Conservation (phyloP, 2,797 vertebrate species). For the Hoplostethus mediterraneus region DNA sequence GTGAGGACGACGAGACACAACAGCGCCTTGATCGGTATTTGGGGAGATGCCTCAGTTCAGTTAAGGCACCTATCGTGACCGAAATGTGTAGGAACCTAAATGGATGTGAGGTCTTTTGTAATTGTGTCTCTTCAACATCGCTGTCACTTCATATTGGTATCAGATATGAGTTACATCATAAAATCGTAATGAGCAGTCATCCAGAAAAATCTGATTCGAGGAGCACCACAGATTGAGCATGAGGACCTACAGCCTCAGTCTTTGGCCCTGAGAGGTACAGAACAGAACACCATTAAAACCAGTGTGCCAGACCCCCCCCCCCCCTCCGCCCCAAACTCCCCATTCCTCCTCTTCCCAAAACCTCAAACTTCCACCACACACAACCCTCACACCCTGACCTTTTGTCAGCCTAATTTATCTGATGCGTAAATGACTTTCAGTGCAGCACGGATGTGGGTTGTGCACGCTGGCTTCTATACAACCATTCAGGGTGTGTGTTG, state of each 20-base stretch:
- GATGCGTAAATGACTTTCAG: slow-evolving; percentile 25
- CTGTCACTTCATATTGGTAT: neutral
- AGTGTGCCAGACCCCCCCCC: neutral
- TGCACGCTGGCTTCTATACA: slow-evolving; percentile 37
- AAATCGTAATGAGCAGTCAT: neutral
- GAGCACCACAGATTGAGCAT: neutral
- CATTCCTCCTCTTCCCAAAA: slow-evolving; percentile 16
- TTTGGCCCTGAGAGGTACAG: slow-evolving; percentile 25
- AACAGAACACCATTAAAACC: slow-evolving; percentile 17
- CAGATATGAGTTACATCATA: neutral
- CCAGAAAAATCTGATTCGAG: neutral
- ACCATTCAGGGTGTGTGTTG: neutral
- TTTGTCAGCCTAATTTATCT: slow-evolving; percentile 40
- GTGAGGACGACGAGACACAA: too few relatives aligned
- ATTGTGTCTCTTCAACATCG: slow-evolving; percentile 10
- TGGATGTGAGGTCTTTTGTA: slow-evolving; percentile 20
- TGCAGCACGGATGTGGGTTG: slow-evolving; percentile 30
- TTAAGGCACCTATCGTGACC: slow-evolving; percentile 1
- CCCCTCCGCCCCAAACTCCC: neutral
- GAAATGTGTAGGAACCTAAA: slow-evolving; percentile 14
- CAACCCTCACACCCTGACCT: slow-evolving; percentile 26
- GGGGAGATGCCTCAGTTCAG: too few relatives aligned
- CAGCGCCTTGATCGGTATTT: too few relatives aligned
- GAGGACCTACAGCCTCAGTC: neutral
- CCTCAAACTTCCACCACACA: slow-evolving; percentile 36